A percentile compares a stretch with the other conserved stretches of the same genome.
Evolutionary conservation across 2,888 invertebrate genomes (phyloP).

Genomic region (Mythimna ferrago): DNA sequence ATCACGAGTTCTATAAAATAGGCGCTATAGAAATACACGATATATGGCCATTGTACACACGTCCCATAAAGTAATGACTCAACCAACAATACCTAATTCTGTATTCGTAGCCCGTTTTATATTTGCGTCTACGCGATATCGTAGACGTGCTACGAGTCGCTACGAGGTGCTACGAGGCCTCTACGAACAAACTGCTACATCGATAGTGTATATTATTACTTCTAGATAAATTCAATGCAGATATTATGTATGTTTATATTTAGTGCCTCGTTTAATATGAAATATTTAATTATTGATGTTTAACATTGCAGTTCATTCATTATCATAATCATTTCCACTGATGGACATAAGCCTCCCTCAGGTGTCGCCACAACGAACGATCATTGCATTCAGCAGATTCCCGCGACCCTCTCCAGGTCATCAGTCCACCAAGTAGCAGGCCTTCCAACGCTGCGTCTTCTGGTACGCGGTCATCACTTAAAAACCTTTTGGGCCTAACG

Average conservation of each 20-base stretch:
- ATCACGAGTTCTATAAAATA: slow-evolving; percentile 16
- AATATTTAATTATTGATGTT: slow-evolving; percentile 22
- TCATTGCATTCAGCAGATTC: too few relatives aligned
- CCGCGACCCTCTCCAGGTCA: too few relatives aligned
- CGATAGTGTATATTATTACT: slow-evolving; percentile 45
- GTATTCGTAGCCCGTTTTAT: slow-evolving; percentile 60
- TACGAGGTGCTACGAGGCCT: slow-evolving; percentile 48
- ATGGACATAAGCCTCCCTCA: too few relatives aligned
- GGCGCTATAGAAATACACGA: not conserved
- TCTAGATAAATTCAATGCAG: slow-evolving; percentile 42
- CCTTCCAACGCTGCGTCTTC: too few relatives aligned
- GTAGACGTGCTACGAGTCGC: slow-evolving; percentile 65
- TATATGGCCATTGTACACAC: slow-evolving; percentile 24
- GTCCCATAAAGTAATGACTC: slow-evolving; percentile 46
- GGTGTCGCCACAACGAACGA: too few relatives aligned
- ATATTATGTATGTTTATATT: slow-evolving; percentile 13
- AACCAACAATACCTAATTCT: slow-evolving; percentile 52
- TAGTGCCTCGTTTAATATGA: slow-evolving; percentile 1
- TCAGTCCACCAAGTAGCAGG: too few relatives aligned
- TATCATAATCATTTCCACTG: too few relatives aligned
- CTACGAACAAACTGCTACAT: slow-evolving; percentile 49
- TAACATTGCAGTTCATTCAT: too few relatives aligned
- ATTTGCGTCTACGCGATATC: slow-evolving; percentile 60
- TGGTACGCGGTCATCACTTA: too few relatives aligned
- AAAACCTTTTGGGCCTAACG: too few relatives aligned